phyloP scores from a whole-genome alignment of 2,797 vertebrate species.

The Parauchenoglanis punctatus region DNA sequence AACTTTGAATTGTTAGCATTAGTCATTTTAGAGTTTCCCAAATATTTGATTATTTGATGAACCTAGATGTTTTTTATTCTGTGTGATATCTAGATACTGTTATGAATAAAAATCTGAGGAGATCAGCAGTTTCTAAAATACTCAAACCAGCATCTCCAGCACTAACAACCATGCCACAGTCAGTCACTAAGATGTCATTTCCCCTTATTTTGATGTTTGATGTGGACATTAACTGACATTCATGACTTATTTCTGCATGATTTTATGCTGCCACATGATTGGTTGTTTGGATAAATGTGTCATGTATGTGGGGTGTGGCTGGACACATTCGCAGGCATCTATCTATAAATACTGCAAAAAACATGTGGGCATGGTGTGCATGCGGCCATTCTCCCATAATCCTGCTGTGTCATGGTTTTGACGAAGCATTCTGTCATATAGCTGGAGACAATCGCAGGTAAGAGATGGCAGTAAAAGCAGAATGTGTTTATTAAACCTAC shows the following conservation, averaged over 20 bases:
- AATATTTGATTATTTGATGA: background rate
- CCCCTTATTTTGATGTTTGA: background rate
- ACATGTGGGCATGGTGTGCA: too few species aligned
- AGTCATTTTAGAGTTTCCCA: background rate
- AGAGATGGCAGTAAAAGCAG: too few species aligned
- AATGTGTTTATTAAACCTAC: too few species aligned
- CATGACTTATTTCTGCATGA: too few species aligned
- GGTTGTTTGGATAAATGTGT: background rate
- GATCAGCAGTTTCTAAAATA: background rate
- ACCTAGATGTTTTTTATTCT: background rate
- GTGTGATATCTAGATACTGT: background rate
- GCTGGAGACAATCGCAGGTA: too few species aligned
- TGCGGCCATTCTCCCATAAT: too few species aligned
- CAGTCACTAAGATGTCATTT: background rate
- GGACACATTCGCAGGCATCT: too few species aligned
- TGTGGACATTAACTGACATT: background rate
- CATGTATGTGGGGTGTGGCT: too few species aligned
- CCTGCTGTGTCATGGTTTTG: too few species aligned
- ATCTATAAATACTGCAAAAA: too few species aligned
- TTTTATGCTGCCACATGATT: background rate
- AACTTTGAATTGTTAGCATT: background rate
- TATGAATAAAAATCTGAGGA: background rate
- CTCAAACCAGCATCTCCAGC: background rate
- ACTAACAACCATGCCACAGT: background rate
- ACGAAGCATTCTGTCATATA: too few species aligned